A percentile compares a stretch with the other conserved stretches of the same genome.
Conservation (phyloP, 1,140 invertebrate species). For the Eufriesea mexicana region DNA sequence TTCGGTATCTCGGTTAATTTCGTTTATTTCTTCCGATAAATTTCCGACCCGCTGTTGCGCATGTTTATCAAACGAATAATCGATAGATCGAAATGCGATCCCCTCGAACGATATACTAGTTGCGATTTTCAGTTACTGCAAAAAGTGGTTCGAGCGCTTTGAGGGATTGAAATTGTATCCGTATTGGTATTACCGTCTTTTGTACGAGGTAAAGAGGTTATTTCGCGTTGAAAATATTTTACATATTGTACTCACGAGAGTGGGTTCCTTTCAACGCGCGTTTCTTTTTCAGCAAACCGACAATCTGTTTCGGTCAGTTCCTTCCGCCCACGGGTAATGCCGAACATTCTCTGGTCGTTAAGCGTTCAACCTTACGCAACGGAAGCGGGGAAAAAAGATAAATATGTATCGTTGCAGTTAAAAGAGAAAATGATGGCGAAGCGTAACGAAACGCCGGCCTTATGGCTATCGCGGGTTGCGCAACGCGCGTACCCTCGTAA, state of each 20-base stretch:
- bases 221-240: not conserved
- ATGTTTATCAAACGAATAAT: not conserved
- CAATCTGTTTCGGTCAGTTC: not conserved
- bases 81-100: too few species aligned
- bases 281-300: not conserved
- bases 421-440: slow-evolving; percentile 49
- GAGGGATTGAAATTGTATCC: not conserved
- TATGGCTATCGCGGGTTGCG: slow-evolving; percentile 23
- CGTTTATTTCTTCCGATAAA: not conserved
- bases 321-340: not conserved
- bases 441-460: slow-evolving; percentile 36
- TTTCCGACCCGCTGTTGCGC: not conserved
- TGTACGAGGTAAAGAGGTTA: not conserved
- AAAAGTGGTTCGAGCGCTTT: not conserved
- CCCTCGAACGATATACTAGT: too few species aligned
- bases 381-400: slow-evolving; percentile 9
- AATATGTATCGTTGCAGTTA: not conserved
- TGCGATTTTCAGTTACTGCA: not conserved
- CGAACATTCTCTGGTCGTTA: not conserved
- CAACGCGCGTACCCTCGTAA: slow-evolving; percentile 24
- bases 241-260: too few species aligned
- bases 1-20: not conserved
- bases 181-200: not conserved
- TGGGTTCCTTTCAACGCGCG: not conserved
- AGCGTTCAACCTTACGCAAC: slow-evolving; percentile 15